Conservation (phyloP, 2,113 vertebrate genomes). For the Atrichornis clamosus region DNA sequence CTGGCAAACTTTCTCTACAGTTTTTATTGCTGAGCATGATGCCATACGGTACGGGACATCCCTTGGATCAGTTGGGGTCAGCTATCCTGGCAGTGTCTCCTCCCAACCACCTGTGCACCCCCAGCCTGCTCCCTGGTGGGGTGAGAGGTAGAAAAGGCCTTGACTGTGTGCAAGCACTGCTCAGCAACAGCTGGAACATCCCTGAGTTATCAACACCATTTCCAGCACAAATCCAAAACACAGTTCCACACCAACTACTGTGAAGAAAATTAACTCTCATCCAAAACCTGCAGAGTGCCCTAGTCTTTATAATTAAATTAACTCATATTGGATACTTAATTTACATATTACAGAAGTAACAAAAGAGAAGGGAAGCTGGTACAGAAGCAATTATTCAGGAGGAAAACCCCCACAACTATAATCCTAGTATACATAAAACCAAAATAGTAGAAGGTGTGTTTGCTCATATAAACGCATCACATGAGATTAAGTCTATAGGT, state of each 20-base stretch:
- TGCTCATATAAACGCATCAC: not conserved
- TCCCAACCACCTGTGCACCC: not conserved
- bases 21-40: not conserved
- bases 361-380: not conserved
- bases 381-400: not conserved
- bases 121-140: accelerated
- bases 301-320: not conserved
- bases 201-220: not conserved
- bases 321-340: not conserved
- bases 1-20: not conserved
- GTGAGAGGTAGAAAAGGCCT: not conserved
- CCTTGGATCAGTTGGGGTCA: not conserved
- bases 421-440: not conserved
- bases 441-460: not conserved
- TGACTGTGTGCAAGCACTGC: not conserved
- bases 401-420: not conserved
- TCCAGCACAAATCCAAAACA: not conserved
- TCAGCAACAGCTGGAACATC: not conserved
- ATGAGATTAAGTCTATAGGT: not conserved
- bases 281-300: not conserved
- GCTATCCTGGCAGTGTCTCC: not conserved
- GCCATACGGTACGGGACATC: accelerated
- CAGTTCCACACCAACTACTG: not conserved
- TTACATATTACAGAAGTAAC: not conserved
- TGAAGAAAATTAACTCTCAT: not conserved